Conservation (phyloP, 2,888 invertebrate species). For the Caradrina kadenii region DNA sequence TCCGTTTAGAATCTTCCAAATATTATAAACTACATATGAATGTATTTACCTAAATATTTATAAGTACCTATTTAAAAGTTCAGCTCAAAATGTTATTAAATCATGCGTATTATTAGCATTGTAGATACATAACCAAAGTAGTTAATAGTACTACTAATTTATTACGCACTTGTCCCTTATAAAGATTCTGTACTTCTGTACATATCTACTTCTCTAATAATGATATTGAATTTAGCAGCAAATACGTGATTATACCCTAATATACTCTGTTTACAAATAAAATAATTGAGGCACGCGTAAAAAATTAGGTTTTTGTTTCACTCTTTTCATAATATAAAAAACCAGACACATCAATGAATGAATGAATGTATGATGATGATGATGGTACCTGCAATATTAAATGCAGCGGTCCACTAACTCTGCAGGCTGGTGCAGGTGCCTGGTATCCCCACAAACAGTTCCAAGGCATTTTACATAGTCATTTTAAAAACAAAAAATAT, state of each 20-base stretch:
- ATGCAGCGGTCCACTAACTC: conserved; percentile 85
- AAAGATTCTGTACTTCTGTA: background rate
- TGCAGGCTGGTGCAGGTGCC: conserved; percentile 83
- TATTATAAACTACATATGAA: background rate
- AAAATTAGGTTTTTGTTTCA: background rate
- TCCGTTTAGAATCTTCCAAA: background rate
- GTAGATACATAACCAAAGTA: no score
- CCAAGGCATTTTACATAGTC: conserved; percentile 84
- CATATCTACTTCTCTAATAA: background rate
- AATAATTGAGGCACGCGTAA: background rate
- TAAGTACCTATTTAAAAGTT: no score
- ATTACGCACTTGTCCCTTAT: background rate
- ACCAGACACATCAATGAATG: background rate
- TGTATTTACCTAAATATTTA: no score
- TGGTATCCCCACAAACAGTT: conserved; percentile 88
- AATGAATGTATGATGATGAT: conserved; percentile 4
- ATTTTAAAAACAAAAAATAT: conserved; percentile 61
- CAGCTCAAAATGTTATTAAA: background rate
- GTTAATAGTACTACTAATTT: background rate
- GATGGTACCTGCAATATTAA: conserved; percentile 80
- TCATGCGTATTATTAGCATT: background rate
- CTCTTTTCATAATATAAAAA: background rate
- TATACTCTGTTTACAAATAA: background rate
- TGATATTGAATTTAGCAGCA: conserved; percentile 5
- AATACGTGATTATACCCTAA: conserved; percentile 4